Base-by-base conservation (phyloP, 1,140 invertebrate genomes). In the Whitmania pigra region DNA sequence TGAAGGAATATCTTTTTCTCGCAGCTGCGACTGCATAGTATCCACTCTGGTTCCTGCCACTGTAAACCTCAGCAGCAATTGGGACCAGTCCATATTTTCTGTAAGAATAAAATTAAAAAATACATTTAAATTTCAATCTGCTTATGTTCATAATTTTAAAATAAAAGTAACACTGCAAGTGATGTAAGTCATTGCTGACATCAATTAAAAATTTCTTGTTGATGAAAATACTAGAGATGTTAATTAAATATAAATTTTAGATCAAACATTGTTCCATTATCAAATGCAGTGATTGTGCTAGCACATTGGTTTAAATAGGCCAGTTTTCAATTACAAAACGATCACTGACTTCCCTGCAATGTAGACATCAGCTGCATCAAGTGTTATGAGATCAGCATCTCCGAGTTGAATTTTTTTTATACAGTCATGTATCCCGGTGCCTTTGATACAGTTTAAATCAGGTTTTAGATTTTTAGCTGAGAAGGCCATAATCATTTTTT, bases 391-490 rank as follows among this genome's bases (percentile, higher is more conserved):
- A 75, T 82, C 82, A 68, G 83, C 91, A 89, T 79, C 86, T 82
- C 87, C 78, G 89, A 89, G 11, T 86, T 85, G 71, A 40, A 85
- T 84, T 71, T 82, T 78, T 75, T 90, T 88, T 91, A 96, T 96
- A 79, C 94, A 98, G 77, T 91, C 87, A 17, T 91, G 88, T 43
- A 93, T 88, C 76, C 89, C 93, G 73, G 89, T 87, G 9, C 87
- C 91, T 79, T 89, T 89, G 75, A 91, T 87, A 80, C 94, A 97
- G 53, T 87, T 85, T 78, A 98, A 85, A 78, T 91, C 88, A 0
- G 95, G 95, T 76, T 93, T 90, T 18, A 98, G 82, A 90, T 85
- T 79, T 91, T 91, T 22, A 89, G 92, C 83, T 89, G 90, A 71
- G 93, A 83, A 81, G 74, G 84, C 80, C 83, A 94, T 91, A 85